Evolutionary conservation across 2,113 vertebrate genomes (phyloP), one percentile per base, ranked within the genome.

Genomic region (Cyanistes caeruleus): DNA sequence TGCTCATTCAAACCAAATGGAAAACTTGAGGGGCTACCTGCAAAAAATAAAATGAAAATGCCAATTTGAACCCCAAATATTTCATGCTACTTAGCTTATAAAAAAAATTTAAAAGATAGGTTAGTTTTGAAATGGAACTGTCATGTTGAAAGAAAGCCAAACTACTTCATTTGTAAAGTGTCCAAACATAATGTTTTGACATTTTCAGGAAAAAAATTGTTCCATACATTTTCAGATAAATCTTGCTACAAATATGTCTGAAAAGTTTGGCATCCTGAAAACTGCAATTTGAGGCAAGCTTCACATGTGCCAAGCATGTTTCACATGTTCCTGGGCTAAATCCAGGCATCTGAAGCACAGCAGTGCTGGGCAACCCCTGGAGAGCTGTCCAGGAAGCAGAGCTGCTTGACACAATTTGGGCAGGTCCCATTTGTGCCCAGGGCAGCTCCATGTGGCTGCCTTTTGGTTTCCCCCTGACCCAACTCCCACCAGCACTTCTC

Each of bases 131-230:
- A 80, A 70, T 90, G 43, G 15, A 95, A 35, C 59, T 96, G 68
- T 84, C 83, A 70, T 30, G 6, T 52, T 92, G 94, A 95, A 93
- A 89, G 83, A 31, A 80, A 89, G 73, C 76, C 92, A 80, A 92
- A 59, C 52, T 89, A 44, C 60, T 74, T 89, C 48, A 81, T 90
- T 95, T 95, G 92, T 75, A 86, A 90, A 78, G 81, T 90, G 83
- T 55, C 95, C 87, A 95, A 95, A 96, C 90, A 94, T 84, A 96
- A 95, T 90, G 88, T 96, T 95, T 95, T 90, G 86, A 90, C 89
- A 48, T 89, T 74, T 88, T 90, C 68, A 74, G 43, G 70, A 79
- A 85, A 96, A 95, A 93, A 90, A 20, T 58, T 60, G 59, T 77
- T 91, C 75, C 7, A 11, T 94, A 70, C 64, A 90, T 84, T 93